Conservation (phyloP, 2,888 invertebrate species). For the Drosophila mayaguana region DNA sequence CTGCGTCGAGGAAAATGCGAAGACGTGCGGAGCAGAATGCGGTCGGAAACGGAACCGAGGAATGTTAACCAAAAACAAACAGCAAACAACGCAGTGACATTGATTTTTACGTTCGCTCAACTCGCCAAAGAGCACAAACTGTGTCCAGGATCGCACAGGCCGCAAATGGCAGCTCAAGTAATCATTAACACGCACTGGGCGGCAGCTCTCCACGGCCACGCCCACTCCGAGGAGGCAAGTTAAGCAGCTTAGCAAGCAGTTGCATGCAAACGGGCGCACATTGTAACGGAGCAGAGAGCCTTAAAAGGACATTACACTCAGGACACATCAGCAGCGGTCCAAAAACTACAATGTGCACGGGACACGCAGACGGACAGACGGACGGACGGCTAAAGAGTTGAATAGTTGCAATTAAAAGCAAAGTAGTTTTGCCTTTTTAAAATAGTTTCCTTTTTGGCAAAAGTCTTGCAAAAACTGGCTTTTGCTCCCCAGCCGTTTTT, state of each 20-base stretch:
- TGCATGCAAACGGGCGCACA: constrained; percentile 74
- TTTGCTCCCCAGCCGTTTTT: background rate
- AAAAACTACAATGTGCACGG: constrained; percentile 65
- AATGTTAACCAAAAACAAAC: constrained; percentile 78
- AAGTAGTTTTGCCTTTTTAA: constrained; percentile 79
- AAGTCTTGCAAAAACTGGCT: constrained; percentile 45
- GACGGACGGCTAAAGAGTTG: constrained; percentile 44
- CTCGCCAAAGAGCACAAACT: constrained; percentile 22
- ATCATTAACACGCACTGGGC: constrained; percentile 74
- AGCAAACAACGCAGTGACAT: constrained; percentile 77
- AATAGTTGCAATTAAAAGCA: constrained; percentile 77
- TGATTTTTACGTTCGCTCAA: constrained; percentile 69
- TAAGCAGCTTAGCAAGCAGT: constrained; percentile 71
- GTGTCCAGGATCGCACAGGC: constrained; percentile 47
- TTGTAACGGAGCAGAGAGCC: constrained; percentile 56
- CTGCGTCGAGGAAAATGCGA: background rate
- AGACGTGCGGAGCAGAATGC: background rate
- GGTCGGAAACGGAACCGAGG: constrained; percentile 68
- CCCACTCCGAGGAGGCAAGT: constrained; percentile 34
- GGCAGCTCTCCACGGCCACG: background rate
- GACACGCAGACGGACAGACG: constrained; percentile 63
- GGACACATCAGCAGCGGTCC: constrained; percentile 50
- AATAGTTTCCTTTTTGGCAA: constrained; percentile 78
- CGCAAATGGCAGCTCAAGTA: constrained; percentile 75
- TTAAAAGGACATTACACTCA: constrained; percentile 72